Evolutionary conservation across 1,140 invertebrate species (phyloP).

Genomic region (Carcinoscorpius rotundicauda): DNA sequence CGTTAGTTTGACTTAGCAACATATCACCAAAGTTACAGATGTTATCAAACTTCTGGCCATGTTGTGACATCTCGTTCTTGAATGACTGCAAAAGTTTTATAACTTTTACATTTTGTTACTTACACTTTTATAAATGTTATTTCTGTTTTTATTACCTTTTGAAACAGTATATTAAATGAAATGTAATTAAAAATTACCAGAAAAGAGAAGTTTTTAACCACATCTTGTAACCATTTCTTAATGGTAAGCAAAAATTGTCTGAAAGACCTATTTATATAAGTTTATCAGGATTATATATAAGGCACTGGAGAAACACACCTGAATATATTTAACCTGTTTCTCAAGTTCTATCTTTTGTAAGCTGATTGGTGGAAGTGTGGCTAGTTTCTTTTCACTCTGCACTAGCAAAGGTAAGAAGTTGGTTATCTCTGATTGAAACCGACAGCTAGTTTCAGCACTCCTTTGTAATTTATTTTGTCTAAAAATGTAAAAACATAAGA

Average conservation of each 20-base stretch:
- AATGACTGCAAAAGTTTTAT: slow-evolving; percentile 37
- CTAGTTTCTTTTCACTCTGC: slow-evolving; percentile 71
- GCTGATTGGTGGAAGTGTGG: slow-evolving; percentile 58
- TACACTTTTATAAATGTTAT: too few species aligned
- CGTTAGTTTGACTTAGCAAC: slow-evolving; percentile 65
- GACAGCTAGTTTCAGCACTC: slow-evolving; percentile 80
- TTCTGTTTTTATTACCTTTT: too few species aligned
- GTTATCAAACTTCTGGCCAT: slow-evolving; percentile 82
- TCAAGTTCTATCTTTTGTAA: slow-evolving; percentile 77
- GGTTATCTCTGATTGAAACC: slow-evolving; percentile 72
- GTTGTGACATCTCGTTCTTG: slow-evolving; percentile 80
- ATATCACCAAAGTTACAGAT: slow-evolving; percentile 70
- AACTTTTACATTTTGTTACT: too few species aligned
- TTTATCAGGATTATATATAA: too few species aligned
- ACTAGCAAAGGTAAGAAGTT: slow-evolving; percentile 76
- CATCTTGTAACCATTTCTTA: too few species aligned
- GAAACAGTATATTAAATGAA: too few species aligned
- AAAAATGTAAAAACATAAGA: neutral
- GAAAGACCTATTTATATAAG: too few species aligned
- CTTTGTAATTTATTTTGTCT: slow-evolving; percentile 72
- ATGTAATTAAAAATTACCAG: too few species aligned
- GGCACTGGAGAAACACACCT: slow-evolving; percentile 34
- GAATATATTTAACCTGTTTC: slow-evolving; percentile 75
- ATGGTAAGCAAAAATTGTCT: too few species aligned
- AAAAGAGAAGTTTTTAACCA: too few species aligned